These are phyloP conservation scores for Cephus sareptanus DNA, from an alignment of 2,888 invertebrate genomes.

Conservation along the genomic window DNA sequence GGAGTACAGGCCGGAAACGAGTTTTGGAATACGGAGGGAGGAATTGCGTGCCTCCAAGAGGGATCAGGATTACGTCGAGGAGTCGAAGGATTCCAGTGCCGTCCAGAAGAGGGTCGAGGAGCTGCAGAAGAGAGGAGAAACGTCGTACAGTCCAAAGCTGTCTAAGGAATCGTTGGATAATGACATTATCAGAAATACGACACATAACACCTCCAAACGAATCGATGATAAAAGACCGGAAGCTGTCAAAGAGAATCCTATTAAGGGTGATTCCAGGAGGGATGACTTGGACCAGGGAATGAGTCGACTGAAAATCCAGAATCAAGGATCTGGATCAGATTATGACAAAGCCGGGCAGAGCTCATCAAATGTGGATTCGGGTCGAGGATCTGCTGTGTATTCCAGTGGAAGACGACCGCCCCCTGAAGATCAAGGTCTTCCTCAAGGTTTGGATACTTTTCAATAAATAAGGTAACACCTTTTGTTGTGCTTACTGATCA, in stretches of 20 bases:
- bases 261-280: conserved; percentile 48
- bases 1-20: conserved; percentile 57
- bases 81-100: conserved; percentile 39
- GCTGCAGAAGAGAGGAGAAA: conserved; percentile 48
- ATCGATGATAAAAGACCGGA: conserved; percentile 39
- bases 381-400: conserved; percentile 83
- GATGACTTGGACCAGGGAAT: conserved; percentile 58
- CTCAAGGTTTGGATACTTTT: conserved; percentile 49
- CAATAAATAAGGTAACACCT: conserved; percentile 17
- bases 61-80: conserved; percentile 36
- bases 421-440: conserved; percentile 62
- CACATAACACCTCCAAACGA: conserved; percentile 39
- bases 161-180: conserved; percentile 42
- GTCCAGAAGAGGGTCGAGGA: conserved; percentile 50
- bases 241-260: conserved; percentile 21
- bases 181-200: conserved; percentile 28
- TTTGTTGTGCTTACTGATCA: conserved; percentile 9
- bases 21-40: conserved; percentile 54
- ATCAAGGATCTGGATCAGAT: conserved; percentile 68
- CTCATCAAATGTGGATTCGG: conserved; percentile 81
- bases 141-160: conserved; percentile 32
- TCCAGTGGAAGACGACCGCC: conserved; percentile 76
- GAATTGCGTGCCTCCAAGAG: conserved; percentile 50
- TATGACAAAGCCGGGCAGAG: conserved; percentile 82
- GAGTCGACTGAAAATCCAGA: conserved; percentile 57